Conservation (phyloP, 2,888 invertebrate species). For the Sesamia inferens region DNA sequence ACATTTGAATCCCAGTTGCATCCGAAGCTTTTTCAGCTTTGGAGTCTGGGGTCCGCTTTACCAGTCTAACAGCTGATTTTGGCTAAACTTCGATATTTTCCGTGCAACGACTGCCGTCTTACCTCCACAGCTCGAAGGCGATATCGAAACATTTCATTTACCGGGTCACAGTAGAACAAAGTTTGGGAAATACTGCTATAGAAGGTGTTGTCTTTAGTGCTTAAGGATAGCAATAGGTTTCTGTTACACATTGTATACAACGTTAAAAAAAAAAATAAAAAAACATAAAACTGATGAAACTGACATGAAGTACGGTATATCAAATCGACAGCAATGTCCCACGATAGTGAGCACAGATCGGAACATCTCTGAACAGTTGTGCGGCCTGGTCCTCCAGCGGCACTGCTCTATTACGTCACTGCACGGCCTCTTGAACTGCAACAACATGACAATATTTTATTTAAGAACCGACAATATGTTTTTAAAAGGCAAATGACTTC, state of each 20-base stretch:
- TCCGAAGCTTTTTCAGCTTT: too few relatives aligned
- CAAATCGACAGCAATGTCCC: slow-evolving; percentile 84
- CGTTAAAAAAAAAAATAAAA: not conserved
- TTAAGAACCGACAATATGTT: not conserved
- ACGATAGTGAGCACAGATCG: slow-evolving; percentile 70
- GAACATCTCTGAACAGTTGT: slow-evolving; percentile 80
- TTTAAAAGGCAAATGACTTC: not conserved
- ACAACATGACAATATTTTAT: not conserved
- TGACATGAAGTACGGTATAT: slow-evolving; percentile 79
- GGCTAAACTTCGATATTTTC: too few relatives aligned
- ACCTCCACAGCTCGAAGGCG: too few relatives aligned
- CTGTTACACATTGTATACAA: not conserved
- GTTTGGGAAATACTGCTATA: too few relatives aligned
- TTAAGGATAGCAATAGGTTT: too few relatives aligned
- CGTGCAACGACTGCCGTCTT: too few relatives aligned
- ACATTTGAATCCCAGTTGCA: too few relatives aligned
- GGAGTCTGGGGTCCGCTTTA: too few relatives aligned
- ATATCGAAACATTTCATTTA: too few relatives aligned
- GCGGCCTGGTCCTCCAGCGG: slow-evolving; percentile 75
- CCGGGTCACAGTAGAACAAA: too few relatives aligned
- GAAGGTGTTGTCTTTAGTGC: too few relatives aligned
- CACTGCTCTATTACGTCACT: slow-evolving; percentile 73
- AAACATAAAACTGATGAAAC: slow-evolving; percentile 15
- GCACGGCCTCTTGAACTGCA: slow-evolving; percentile 81
- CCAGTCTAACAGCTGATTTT: too few relatives aligned